These are phyloP conservation scores for Scatophagus argus DNA, from an alignment of 2,113 vertebrate species.

Conservation along the genomic window DNA sequence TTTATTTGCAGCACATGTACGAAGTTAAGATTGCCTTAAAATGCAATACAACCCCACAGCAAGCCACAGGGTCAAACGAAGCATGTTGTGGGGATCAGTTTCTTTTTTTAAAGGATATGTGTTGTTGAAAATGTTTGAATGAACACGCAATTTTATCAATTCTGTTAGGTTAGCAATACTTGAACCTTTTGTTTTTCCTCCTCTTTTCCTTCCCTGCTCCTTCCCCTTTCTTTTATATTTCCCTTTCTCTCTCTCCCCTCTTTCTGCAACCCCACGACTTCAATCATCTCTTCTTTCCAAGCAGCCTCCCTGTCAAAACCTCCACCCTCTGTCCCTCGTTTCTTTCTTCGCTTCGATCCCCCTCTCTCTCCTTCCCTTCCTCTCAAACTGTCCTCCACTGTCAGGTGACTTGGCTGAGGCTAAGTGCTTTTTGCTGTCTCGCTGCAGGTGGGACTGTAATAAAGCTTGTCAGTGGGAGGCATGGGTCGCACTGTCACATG, in stretches of 20 bases:
- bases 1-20: constrained; percentile 8
- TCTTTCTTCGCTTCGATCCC: constrained; percentile 4
- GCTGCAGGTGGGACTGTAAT: constrained; percentile 80
- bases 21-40: background rate
- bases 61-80: background rate
- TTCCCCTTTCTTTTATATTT: background rate
- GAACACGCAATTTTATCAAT: background rate
- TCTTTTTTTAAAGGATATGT: no score
- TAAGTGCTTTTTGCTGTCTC: constrained; percentile 84
- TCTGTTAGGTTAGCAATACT: background rate
- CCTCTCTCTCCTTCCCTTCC: constrained; percentile 31
- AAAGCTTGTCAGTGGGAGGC: constrained; percentile 79
- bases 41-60: background rate
- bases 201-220: background rate
- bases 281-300: constrained; percentile 37
- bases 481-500: constrained; percentile 78
- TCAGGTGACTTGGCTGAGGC: constrained; percentile 67
- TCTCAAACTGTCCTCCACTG: constrained; percentile 59
- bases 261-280: constrained; percentile 38
- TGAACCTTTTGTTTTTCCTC: background rate
- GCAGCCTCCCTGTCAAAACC: constrained; percentile 19
- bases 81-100: background rate
- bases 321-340: constrained; percentile 17
- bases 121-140: background rate
- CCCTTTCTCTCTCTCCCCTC: background rate